phyloP scores from a whole-genome alignment of 2,113 vertebrate genomes.

The Antechinus stuartii region DNA sequence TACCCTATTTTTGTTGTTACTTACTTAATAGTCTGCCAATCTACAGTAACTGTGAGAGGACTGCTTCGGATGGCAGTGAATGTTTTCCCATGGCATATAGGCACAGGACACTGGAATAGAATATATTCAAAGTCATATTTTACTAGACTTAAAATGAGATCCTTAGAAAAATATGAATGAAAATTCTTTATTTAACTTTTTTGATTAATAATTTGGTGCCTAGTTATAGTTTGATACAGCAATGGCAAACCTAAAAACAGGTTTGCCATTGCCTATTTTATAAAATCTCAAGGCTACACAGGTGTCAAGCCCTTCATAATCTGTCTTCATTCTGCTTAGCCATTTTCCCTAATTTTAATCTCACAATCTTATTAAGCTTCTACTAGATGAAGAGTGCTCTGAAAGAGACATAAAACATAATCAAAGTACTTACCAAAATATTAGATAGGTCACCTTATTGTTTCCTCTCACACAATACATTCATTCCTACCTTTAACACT shows the following conservation, averaged over 20 bases:
- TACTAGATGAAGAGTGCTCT: neutral
- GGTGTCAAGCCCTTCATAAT: neutral
- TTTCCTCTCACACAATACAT: neutral
- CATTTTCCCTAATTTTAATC: neutral
- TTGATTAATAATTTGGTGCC: constrained; percentile 7
- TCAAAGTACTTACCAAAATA: neutral
- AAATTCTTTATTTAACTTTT: constrained; percentile 13
- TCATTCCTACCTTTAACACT: neutral
- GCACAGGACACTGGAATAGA: constrained; percentile 88
- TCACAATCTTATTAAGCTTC: neutral
- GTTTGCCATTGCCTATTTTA: constrained; percentile 21
- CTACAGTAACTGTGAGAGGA: constrained; percentile 94
- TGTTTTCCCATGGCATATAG: constrained; percentile 89
- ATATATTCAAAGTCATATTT: constrained; percentile 21
- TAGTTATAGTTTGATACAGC: neutral
- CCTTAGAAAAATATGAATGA: constrained; percentile 11
- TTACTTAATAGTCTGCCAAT: constrained; percentile 98
- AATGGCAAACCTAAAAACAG: neutral
- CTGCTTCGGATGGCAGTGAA: constrained; percentile 91
- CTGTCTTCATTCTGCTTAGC: neutral
- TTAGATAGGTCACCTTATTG: neutral
- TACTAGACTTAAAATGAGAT: constrained; percentile 13
- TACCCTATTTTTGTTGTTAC: constrained; percentile 54
- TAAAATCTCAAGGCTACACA: neutral
- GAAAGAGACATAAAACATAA: neutral